These are phyloP conservation scores for Centruroides vittatus DNA, from an alignment of 1,140 invertebrate genomes.

Conservation along the genomic window DNA sequence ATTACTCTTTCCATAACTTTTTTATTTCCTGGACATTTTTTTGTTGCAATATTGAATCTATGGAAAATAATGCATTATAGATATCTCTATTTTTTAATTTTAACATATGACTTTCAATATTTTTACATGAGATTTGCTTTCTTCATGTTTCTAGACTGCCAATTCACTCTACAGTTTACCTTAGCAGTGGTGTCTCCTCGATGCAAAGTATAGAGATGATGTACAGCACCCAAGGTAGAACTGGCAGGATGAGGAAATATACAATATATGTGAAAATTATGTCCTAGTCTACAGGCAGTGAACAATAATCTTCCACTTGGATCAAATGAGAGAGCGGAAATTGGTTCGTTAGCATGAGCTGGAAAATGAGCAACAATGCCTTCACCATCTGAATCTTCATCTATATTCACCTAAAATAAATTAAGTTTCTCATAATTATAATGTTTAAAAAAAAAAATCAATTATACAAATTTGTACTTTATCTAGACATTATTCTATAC, in stretches of 20 bases:
- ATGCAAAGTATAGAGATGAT: conserved; percentile 91
- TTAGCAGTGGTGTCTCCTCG: conserved; percentile 49
- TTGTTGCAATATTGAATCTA: no score
- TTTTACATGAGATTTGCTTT: no score
- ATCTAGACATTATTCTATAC: no score
- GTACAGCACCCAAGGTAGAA: conserved; percentile 72
- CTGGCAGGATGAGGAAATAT: conserved; percentile 84
- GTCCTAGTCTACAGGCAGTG: conserved; percentile 83
- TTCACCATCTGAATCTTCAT: conserved; percentile 41
- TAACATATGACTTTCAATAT: no score
- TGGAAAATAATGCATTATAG: no score
- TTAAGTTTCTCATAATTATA: no score
- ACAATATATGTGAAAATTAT: conserved; percentile 91
- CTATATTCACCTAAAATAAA: conserved; percentile 16
- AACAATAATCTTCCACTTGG: conserved; percentile 77
- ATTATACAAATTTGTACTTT: no score
- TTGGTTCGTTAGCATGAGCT: conserved; percentile 71
- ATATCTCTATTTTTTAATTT: no score
- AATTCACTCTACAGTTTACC: conserved; percentile 21
- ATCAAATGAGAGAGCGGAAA: conserved; percentile 84
- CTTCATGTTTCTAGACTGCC: no score
- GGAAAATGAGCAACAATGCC: conserved; percentile 83
- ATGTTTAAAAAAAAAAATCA: neutral
- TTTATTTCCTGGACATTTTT: no score
- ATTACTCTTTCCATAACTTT: no score